Base-by-base conservation (phyloP, 2,113 vertebrate species). In the Cavia aperea region DNA sequence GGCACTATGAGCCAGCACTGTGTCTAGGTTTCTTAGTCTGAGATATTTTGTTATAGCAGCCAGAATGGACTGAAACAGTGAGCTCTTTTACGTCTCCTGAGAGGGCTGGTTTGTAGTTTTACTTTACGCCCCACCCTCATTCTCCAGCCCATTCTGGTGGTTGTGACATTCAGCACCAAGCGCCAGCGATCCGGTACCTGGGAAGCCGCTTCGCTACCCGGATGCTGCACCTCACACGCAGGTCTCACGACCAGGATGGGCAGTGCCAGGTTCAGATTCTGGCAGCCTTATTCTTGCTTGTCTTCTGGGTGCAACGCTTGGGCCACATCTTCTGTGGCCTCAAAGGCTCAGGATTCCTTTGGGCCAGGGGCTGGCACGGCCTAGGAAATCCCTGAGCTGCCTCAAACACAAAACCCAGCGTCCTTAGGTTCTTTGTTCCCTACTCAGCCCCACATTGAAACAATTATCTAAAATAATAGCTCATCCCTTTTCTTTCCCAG, bases 391-490 rank as follows among this genome's bases (percentile, higher is more conserved):
- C 43, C 56, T 3, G 33, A 16, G 51, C 24, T 65, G 39, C 36
- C 43, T 36, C 75, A 23, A n/a, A 39, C 1, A 7, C 2, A 29
- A 91, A 51, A 63, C 21, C 23, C 81, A 10, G 8, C 23, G 63
- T 31, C 0, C 0, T 62, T 23, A 10, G 2, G 11, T 14, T 39
- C 82, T 81, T 81, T 36, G n/a, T 88, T 89, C 43, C 36, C 31
- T n/a, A 21, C 63, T 39, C 26, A 62, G 77, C 54, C 68, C 72
- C 39, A 54, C 15, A 82, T 86, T 66, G 93, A 58, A 91, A 51
- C 36, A 84, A 93, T 95, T 77, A 72, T 62, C 78, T 63, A n/a
- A 43, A 89, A 86, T 51, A 82, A 90, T 46, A 75, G 86, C 83
- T 60, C 51, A 13, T 36, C n/a, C 21, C 16, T 56, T 54, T 73